Evolutionary conservation across 2,113 vertebrate species (phyloP).

Genomic region (Bagarius yarrelli): DNA sequence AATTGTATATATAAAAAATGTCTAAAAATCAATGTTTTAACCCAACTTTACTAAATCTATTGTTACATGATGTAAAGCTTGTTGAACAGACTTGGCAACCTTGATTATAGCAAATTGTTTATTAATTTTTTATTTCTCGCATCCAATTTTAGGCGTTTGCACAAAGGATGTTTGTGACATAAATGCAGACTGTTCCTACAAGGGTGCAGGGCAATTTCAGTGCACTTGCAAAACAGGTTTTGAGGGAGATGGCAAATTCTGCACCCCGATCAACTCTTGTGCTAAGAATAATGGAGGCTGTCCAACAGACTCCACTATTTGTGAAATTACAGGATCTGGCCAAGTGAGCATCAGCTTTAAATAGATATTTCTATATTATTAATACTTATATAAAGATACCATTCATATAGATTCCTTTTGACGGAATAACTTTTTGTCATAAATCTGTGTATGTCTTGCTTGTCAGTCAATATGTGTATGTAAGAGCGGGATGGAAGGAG

Average conservation of each 20-base stretch:
- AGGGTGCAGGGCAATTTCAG: slow-evolving; percentile 61
- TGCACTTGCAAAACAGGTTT: slow-evolving; percentile 81
- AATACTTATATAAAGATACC: not conserved
- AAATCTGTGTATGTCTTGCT: slow-evolving; percentile 16
- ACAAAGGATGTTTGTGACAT: slow-evolving; percentile 71
- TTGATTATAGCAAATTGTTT: not conserved
- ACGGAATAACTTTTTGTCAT: not conserved
- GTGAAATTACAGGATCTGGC: slow-evolving; percentile 75
- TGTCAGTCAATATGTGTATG: slow-evolving; percentile 80
- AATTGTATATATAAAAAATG: no score
- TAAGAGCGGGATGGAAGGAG: slow-evolving; percentile 70
- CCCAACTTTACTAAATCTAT: no score
- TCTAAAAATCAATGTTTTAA: no score
- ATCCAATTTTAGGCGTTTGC: slow-evolving; percentile 67
- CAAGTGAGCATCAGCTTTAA: slow-evolving; percentile 69
- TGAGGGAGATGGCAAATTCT: slow-evolving; percentile 81
- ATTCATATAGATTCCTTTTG: not conserved
- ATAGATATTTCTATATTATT: not conserved
- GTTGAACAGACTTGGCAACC: not conserved
- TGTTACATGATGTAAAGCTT: not conserved
- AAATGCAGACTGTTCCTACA: slow-evolving; percentile 73
- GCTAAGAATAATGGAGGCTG: slow-evolving; percentile 80
- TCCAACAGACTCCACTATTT: slow-evolving; percentile 78
- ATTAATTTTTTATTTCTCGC: not conserved
- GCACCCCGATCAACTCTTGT: slow-evolving; percentile 83